Conservation (phyloP, 2,888 invertebrate species). For the Napeogenes sylphis region DNA sequence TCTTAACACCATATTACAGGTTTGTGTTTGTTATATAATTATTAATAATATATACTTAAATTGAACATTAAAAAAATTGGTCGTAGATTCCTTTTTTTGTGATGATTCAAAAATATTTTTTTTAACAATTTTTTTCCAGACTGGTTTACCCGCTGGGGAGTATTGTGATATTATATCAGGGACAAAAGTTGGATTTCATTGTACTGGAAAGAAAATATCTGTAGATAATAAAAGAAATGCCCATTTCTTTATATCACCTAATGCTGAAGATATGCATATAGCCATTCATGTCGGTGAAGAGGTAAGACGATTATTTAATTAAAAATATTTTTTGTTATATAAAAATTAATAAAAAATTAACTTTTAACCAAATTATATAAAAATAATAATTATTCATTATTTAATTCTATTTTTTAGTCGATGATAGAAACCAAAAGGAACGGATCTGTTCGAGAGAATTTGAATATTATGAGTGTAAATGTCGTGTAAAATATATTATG, state of each 20-base stretch:
- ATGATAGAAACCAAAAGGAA: neutral
- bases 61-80: too few species aligned
- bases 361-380: too few species aligned
- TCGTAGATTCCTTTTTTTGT: too few species aligned
- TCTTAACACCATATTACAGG: slow-evolving; percentile 76
- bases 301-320: slow-evolving; percentile 37
- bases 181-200: slow-evolving; percentile 54
- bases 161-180: slow-evolving; percentile 90
- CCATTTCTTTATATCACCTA: slow-evolving; percentile 64
- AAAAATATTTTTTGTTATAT: neutral
- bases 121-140: slow-evolving; percentile 47
- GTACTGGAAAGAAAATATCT: slow-evolving; percentile 79
- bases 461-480: too few species aligned
- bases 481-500: too few species aligned
- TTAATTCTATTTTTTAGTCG: neutral
- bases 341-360: too few species aligned
- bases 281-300: slow-evolving; percentile 76
- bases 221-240: slow-evolving; percentile 76
- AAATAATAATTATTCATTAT: too few species aligned
- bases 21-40: slow-evolving; percentile 28
- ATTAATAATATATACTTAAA: too few species aligned
- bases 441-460: too few species aligned
- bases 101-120: neutral
- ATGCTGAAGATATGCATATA: slow-evolving; percentile 79
- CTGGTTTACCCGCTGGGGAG: slow-evolving; percentile 80